These are phyloP conservation scores for Cyrtorhinus lividipennis DNA, from an alignment of 1,140 invertebrate species.

Conservation along the genomic window DNA sequence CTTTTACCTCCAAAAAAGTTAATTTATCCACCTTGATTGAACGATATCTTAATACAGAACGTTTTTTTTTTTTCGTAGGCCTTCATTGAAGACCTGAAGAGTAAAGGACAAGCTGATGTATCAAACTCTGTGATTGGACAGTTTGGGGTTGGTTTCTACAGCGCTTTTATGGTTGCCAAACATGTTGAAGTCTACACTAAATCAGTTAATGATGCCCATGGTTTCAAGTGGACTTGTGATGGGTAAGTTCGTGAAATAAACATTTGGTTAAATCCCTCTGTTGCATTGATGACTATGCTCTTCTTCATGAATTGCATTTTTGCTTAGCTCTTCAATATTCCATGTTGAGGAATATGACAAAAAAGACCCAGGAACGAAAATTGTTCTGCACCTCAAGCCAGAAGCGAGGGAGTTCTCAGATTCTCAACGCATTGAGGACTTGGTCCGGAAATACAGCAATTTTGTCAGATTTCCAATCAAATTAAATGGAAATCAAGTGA, in stretches of 20 bases:
- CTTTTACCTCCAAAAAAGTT: not conserved
- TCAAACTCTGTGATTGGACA: constrained; percentile 84
- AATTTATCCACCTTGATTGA: not conserved
- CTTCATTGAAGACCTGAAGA: constrained; percentile 73
- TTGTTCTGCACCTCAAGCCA: constrained; percentile 74
- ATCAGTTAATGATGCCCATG: constrained; percentile 43
- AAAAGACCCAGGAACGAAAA: constrained; percentile 65
- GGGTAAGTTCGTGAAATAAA: constrained; percentile 44
- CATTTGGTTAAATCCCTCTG: too few species aligned
- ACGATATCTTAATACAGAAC: not conserved
- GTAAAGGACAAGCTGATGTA: constrained; percentile 42
- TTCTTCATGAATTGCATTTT: too few species aligned
- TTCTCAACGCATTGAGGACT: constrained; percentile 62
- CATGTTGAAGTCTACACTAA: constrained; percentile 83
- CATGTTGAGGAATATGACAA: not conserved
- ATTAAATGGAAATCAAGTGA: constrained; percentile 74
- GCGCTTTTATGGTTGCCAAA: constrained; percentile 91
- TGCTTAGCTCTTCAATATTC: not conserved
- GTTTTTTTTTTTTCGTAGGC: constrained; percentile 32
- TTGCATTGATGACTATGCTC: not conserved
- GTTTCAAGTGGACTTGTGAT: constrained; percentile 76
- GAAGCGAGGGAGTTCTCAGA: constrained; percentile 80
- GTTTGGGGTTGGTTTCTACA: constrained; percentile 97
- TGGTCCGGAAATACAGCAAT: constrained; percentile 94
- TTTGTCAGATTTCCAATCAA: constrained; percentile 88